phyloP scores from a whole-genome alignment of 1,140 invertebrate species.

The Mamestra configurata region DNA sequence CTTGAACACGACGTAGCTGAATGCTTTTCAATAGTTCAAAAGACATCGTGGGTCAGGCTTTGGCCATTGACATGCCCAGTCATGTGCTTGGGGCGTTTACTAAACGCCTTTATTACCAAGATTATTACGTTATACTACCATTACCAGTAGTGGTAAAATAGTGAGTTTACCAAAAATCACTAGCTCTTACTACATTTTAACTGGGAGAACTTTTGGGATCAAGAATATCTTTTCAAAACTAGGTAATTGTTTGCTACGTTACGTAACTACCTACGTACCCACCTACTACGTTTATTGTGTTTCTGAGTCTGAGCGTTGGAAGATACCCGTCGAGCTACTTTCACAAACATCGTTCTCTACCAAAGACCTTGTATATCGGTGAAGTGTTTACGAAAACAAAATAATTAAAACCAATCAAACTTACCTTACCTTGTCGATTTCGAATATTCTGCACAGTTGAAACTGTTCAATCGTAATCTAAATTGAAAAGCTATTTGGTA shows the following conservation, averaged over 20 bases:
- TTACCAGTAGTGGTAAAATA: no score
- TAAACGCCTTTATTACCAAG: no score
- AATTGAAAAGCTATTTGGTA: background rate
- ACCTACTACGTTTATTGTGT: background rate
- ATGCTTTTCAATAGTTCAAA: background rate
- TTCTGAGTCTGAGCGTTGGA: background rate
- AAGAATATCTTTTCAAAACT: no score
- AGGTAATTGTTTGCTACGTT: background rate
- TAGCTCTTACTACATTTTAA: no score
- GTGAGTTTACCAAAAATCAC: no score
- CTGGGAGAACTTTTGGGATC: no score
- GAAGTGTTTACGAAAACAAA: background rate
- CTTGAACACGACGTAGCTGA: background rate
- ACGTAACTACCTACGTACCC: no score
- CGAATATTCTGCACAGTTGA: background rate
- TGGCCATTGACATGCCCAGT: background rate
- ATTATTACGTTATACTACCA: no score
- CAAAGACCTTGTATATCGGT: background rate
- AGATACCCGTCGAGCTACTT: background rate
- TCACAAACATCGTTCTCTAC: background rate
- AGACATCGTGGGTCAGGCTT: background rate
- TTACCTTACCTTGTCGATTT: background rate
- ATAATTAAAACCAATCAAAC: background rate
- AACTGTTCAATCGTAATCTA: background rate
- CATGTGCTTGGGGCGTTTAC: no score